Evolutionary conservation across 1,140 invertebrate species (phyloP), one percentile per base, ranked within the genome.

Genomic region (Drosophila nasuta): DNA sequence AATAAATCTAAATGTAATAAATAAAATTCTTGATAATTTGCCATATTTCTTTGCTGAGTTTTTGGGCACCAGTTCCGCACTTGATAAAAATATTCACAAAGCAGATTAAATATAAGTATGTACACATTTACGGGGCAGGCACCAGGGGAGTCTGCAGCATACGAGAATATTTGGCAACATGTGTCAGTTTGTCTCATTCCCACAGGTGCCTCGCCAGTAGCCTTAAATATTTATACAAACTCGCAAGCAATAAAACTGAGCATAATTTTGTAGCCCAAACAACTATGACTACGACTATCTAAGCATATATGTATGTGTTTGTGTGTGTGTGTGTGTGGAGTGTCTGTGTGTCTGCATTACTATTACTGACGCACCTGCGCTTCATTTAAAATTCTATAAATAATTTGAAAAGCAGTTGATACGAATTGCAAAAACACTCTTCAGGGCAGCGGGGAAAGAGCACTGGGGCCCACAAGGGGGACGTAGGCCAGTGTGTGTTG

Each of bases 351-450:
- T 28, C 5, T 59, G 25, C 11, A 57, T 51, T 35, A 52, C 2
- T 62, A 49, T 69, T 72, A 60, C 35, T 41, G 71, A 73, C 60
- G 75, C 82, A 77, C 60, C 45, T 75, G 58, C 49, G 68, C 65
- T 74, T 88, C 63, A 88, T 88, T 89, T 80, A 7, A 83, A 88
- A 88, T 88, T 88, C 83, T 88, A 88, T 88, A 88, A 88, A 88
- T 88, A 88, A 89, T 83, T 88, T 82, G 54, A 72, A 88, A 88
- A 88, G 80, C 77, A 52, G 83, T 88, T 83, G 72, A 87, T 76
- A 72, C 65, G 76, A 62, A 87, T 67, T 41, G 82, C 76, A 57
- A 79, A 78, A 63, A 28, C 41, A 45, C 35, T 43, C 13, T 8
- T 3, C 17, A 17, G 33, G 28, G 11, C n/a, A 20, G 5, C 5